A percentile compares a stretch with the other conserved stretches of the same genome.
These are phyloP conservation scores for Cynoglossus semilaevis DNA, from an alignment of 2,113 vertebrate species.

Conservation along the genomic window DNA sequence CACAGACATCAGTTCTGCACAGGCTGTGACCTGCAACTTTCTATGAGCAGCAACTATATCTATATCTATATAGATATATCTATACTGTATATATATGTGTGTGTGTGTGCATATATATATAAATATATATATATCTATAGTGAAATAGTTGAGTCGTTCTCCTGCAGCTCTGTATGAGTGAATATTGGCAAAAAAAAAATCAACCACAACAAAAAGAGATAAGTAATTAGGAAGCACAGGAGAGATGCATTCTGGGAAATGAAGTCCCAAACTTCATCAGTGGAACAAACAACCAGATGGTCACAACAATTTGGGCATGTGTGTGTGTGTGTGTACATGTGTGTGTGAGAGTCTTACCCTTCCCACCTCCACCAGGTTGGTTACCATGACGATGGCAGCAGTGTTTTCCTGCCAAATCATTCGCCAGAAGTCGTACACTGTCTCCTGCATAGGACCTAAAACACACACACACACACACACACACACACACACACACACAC, in stretches of 20 bases:
- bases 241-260: conserved; percentile 55
- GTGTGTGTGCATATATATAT: too few relatives aligned
- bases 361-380: conserved; percentile 96
- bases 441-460: conserved; percentile 95
- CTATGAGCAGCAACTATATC: too few relatives aligned
- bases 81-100: too few relatives aligned
- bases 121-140: too few relatives aligned
- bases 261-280: conserved; percentile 51
- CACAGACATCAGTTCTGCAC: too few relatives aligned
- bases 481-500: conserved; percentile 12
- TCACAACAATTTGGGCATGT: conserved; percentile 15
- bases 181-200: background rate
- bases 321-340: conserved; percentile 24
- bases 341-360: conserved; percentile 82
- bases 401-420: conserved; percentile 99
- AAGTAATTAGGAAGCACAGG: background rate
- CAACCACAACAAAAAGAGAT: background rate
- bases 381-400: conserved; percentile 95
- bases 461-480: conserved; percentile 15
- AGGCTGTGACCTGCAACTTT: too few relatives aligned
- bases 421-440: conserved; percentile 94
- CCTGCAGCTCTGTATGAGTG: background rate
- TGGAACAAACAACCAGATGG: conserved; percentile 35
- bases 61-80: too few relatives aligned
- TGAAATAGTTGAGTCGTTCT: background rate